phyloP scores from a whole-genome alignment of 1,140 invertebrate genomes.

The Patella vulgata region DNA sequence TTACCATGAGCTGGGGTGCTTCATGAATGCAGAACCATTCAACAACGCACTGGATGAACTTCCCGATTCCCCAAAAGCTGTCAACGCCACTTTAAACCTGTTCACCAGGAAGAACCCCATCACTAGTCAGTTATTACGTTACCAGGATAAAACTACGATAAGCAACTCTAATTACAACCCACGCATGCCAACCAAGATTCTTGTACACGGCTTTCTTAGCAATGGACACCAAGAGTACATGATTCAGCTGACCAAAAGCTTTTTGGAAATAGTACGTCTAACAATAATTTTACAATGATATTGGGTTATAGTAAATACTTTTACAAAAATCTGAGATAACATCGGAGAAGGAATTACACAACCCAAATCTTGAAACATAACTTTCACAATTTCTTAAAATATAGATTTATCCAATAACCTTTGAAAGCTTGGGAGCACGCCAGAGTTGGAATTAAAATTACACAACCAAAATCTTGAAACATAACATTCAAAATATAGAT shows the following conservation, averaged over 20 bases:
- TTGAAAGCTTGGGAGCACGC: too few species aligned
- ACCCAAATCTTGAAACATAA: too few species aligned
- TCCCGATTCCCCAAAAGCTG: constrained; percentile 81
- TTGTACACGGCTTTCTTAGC: constrained; percentile 40
- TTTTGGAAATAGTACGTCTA: constrained; percentile 32
- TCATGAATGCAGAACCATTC: constrained; percentile 81
- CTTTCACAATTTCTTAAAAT: too few species aligned
- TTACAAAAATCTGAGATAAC: too few species aligned
- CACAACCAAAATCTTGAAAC: too few species aligned
- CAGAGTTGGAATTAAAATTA: too few species aligned
- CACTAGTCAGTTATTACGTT: constrained; percentile 18
- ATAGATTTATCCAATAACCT: too few species aligned
- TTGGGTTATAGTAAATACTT: too few species aligned
- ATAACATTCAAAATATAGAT: too few species aligned
- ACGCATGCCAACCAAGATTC: constrained; percentile 22
- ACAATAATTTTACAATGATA: too few species aligned
- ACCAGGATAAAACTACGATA: constrained; percentile 15
- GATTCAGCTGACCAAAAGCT: constrained; percentile 18
- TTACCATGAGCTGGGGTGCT: constrained; percentile 90
- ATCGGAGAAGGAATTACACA: too few species aligned
- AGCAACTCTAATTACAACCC: constrained; percentile 24
- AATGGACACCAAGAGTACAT: constrained; percentile 21
- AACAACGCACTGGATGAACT: constrained; percentile 77
- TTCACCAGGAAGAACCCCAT: constrained; percentile 64
- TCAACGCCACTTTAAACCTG: constrained; percentile 75